phyloP scores from a whole-genome alignment of 2,113 vertebrate species.

The Theristicus caerulescens region DNA sequence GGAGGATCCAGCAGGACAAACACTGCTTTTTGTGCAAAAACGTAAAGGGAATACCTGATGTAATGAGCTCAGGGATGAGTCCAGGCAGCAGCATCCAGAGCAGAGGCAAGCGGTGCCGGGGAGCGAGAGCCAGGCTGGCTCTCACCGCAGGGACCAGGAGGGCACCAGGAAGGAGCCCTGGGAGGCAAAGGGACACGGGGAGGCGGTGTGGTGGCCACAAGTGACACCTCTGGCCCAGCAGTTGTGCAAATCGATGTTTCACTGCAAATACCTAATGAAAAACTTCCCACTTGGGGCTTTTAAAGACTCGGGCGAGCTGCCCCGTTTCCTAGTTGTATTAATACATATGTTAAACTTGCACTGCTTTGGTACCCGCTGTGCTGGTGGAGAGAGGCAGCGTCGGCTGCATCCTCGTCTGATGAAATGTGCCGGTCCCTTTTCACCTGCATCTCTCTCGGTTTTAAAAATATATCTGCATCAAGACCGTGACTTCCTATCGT shows the following conservation, averaged over 20 bases:
- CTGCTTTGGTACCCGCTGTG: neutral
- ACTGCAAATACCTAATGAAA: neutral
- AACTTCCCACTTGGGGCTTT: neutral
- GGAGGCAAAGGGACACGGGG: neutral
- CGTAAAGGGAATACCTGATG: neutral
- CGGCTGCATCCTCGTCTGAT: neutral
- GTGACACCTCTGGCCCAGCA: neutral
- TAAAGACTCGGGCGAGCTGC: neutral
- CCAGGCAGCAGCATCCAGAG: neutral
- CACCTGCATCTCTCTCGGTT: neutral
- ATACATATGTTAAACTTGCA: neutral
- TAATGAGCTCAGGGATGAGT: neutral
- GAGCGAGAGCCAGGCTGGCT: neutral
- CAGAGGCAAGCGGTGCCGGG: neutral
- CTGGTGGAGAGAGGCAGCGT: neutral
- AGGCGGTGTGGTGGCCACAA: neutral
- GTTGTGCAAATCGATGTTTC: neutral
- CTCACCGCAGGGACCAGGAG: fast-evolving
- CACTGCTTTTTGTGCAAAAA: neutral
- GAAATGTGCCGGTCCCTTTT: neutral
- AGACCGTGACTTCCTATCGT: neutral
- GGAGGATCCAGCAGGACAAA: neutral
- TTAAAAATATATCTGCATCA: neutral
- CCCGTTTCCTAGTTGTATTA: neutral
- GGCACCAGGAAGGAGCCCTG: neutral